These are phyloP conservation scores for Bolborhynchus lineola DNA, from an alignment of 2,113 vertebrate genomes.

Conservation along the genomic window DNA sequence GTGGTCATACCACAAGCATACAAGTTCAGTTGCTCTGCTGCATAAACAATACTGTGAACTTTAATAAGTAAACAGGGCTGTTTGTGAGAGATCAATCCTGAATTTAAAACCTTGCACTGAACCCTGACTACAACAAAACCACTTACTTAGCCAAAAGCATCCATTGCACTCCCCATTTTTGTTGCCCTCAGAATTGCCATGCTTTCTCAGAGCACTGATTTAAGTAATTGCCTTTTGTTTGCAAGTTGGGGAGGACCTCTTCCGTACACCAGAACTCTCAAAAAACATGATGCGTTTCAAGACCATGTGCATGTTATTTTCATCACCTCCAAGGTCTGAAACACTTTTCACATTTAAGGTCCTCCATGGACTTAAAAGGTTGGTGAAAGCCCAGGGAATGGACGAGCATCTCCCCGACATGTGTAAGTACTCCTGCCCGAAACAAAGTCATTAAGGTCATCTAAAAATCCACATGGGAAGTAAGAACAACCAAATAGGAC, in stretches of 20 bases:
- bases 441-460: background rate
- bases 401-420: fast-evolving
- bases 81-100: background rate
- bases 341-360: background rate
- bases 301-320: background rate
- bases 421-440: background rate
- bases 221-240: background rate
- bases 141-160: background rate
- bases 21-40: background rate
- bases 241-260: background rate
- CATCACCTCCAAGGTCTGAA: background rate
- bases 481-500: background rate
- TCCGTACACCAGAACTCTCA: background rate
- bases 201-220: background rate
- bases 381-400: background rate
- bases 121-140: background rate
- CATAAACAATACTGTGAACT: background rate
- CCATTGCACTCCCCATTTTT: background rate
- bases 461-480: background rate
- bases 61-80: background rate
- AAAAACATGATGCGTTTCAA: background rate
- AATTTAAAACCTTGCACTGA: background rate
- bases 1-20: background rate
- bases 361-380: background rate
- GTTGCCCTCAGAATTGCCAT: background rate